Evolutionary conservation across 2,888 invertebrate genomes (phyloP), one percentile per base, ranked within the genome.

Genomic region (Sturmia bella): DNA sequence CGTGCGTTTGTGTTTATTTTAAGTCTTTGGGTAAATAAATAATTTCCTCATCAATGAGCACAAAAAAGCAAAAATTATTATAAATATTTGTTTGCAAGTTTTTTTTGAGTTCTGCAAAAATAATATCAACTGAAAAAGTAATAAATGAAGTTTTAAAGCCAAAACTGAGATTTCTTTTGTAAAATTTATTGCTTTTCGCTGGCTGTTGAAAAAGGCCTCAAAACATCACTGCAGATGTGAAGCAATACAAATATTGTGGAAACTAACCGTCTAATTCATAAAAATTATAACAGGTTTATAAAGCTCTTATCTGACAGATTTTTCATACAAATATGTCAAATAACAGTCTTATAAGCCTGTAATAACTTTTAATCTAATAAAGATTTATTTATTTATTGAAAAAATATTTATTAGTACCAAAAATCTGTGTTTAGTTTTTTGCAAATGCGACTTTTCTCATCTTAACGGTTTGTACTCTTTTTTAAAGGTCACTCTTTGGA

Each of bases 41-140:
- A 88, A 87, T 88, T 89, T 87, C 86, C 87, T 84, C 86, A 84
- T 86, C 88, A 88, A 88, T 88, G 87, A 89, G 85, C 87, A 87
- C 80, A 52, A 39, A 21, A 19, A 48, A 79, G 70, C 61, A 68
- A 69, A 73, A 78, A 39, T 69, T 80, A 54, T 78, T 72, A 72
- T 63, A 77, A 76, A 80, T 80, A 77, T 57, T 77, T 80, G 57
- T 68, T 54, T 56, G 57, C 43, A 45, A 27, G 12, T 68, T 74
- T 70, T 56, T 57, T 66, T 39, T 50, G 32, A 0, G 48, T 50
- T 56, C 17, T 39, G 57, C 69, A 59, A 70, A 54, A 74, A 66
- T 45, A 64, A 19, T 50, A 50, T 39, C 37, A 50, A 69, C 57
- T 39, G 57, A 74, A 70, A 64, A 82, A 66, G 32, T 74, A 74